phyloP scores from a whole-genome alignment of 2,113 vertebrate genomes.

The Lepus europaeus region DNA sequence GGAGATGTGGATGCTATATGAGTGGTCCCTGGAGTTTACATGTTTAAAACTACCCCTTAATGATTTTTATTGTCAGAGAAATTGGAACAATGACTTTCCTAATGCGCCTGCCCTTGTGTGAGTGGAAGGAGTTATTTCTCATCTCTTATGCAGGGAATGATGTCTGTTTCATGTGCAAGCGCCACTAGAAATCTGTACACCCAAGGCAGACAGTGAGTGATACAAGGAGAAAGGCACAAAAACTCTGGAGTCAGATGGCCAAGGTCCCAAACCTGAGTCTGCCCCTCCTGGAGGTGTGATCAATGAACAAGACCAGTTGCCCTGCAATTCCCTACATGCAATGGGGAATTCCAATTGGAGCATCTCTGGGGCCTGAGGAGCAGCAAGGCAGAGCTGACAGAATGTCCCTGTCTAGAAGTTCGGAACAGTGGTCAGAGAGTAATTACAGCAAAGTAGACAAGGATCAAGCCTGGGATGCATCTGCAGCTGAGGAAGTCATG shows the following conservation, averaged over 20 bases:
- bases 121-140: neutral
- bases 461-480: neutral
- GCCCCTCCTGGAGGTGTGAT: neutral
- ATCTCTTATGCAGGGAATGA: neutral
- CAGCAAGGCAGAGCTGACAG: neutral
- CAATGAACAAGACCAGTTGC: neutral
- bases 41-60: neutral
- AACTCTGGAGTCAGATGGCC: neutral
- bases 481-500: neutral
- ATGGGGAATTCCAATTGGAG: neutral
- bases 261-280: neutral
- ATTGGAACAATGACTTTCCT: neutral
- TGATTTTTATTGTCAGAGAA: neutral
- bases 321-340: fast-evolving
- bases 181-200: neutral
- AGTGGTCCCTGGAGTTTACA: neutral
- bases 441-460: neutral
- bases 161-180: neutral
- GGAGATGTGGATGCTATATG: neutral
- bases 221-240: neutral
- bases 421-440: neutral
- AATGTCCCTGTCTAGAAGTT: neutral
- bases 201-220: neutral
- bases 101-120: neutral
- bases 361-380: neutral